A percentile compares a stretch with the other conserved stretches of the same genome.
Evolutionary conservation across 1,140 invertebrate genomes (phyloP).

Genomic region (Cepaea nemoralis): DNA sequence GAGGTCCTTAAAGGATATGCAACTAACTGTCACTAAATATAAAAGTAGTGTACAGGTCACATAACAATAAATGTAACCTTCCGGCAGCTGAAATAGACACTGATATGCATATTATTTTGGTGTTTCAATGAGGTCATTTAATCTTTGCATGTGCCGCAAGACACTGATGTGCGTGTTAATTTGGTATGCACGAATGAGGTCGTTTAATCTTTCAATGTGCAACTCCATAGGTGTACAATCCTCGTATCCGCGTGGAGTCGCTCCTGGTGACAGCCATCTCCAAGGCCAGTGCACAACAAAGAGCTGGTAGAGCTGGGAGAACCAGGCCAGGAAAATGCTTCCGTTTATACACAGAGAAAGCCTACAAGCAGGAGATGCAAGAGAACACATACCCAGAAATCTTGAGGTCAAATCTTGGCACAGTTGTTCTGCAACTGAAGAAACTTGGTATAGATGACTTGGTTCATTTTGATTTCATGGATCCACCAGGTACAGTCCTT

Average conservation of each 20-base stretch:
- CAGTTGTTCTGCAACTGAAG: slow-evolving; percentile 97
- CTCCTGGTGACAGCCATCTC: slow-evolving; percentile 97
- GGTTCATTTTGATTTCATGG: slow-evolving; percentile 99
- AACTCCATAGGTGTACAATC: slow-evolving; percentile 87
- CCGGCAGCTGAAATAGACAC: no score
- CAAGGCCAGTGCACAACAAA: slow-evolving; percentile 98
- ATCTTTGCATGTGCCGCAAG: no score
- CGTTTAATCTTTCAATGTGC: no score
- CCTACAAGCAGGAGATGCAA: slow-evolving; percentile 99
- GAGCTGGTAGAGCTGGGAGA: slow-evolving; percentile 95
- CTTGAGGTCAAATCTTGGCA: slow-evolving; percentile 93
- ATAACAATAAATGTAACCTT: no score
- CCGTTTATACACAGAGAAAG: slow-evolving; percentile 97
- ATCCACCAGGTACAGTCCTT: slow-evolving; percentile 91
- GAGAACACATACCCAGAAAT: slow-evolving; percentile 99
- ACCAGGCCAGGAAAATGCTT: slow-evolving; percentile 98
- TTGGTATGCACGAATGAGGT: no score
- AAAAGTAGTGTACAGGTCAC: no score
- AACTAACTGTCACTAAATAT: no score
- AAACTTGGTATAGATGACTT: slow-evolving; percentile 99
- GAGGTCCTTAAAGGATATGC: no score
- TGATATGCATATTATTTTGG: no score
- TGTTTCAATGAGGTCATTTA: no score
- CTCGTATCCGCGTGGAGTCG: slow-evolving; percentile 96
- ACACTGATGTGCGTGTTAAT: no score